A percentile compares a stretch with the other conserved stretches of the same genome.
These are phyloP conservation scores for Rhincodon typus DNA, from an alignment of 2,797 vertebrate genomes.

Conservation along the genomic window DNA sequence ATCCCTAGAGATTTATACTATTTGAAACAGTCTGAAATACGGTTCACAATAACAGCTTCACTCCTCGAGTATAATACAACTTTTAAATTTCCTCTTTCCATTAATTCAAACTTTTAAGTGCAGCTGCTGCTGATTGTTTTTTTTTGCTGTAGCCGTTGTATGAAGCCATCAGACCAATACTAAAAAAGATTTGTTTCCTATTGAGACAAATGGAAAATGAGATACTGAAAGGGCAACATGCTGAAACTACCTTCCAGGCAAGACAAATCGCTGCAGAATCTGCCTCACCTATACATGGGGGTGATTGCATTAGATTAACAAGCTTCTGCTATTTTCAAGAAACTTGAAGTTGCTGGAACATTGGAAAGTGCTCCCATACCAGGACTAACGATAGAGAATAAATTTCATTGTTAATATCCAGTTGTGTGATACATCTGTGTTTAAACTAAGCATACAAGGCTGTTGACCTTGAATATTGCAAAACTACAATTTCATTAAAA, in stretches of 20 bases:
- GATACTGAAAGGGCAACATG: not conserved
- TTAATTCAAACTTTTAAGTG: slow-evolving; percentile 27
- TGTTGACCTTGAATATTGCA: slow-evolving; percentile 13
- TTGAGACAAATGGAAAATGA: slow-evolving; percentile 37
- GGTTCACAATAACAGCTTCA: not conserved
- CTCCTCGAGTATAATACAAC: slow-evolving; percentile 6
- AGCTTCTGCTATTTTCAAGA: slow-evolving; percentile 18
- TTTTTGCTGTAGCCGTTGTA: not conserved
- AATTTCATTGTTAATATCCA: slow-evolving; percentile 26
- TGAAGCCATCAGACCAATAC: not conserved
- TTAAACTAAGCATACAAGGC: not conserved
- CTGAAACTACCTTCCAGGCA: slow-evolving; percentile 27
- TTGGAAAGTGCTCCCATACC: slow-evolving; percentile 27
- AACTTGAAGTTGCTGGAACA: slow-evolving; percentile 13
- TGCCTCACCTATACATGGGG: not conserved
- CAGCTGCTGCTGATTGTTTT: not conserved
- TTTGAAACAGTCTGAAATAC: not conserved
- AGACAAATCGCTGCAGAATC: slow-evolving; percentile 10
- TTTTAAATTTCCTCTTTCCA: slow-evolving; percentile 1
- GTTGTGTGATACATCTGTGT: slow-evolving; percentile 1
- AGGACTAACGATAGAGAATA: not conserved
- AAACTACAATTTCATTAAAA: not conserved
- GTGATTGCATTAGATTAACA: slow-evolving; percentile 25
- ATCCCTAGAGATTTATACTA: not conserved
- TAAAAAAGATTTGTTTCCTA: slow-evolving; percentile 32